A percentile compares a stretch with the other conserved stretches of the same genome.
phyloP scores from a whole-genome alignment of 2,113 vertebrate genomes.

The Neomonachus schauinslandi region DNA sequence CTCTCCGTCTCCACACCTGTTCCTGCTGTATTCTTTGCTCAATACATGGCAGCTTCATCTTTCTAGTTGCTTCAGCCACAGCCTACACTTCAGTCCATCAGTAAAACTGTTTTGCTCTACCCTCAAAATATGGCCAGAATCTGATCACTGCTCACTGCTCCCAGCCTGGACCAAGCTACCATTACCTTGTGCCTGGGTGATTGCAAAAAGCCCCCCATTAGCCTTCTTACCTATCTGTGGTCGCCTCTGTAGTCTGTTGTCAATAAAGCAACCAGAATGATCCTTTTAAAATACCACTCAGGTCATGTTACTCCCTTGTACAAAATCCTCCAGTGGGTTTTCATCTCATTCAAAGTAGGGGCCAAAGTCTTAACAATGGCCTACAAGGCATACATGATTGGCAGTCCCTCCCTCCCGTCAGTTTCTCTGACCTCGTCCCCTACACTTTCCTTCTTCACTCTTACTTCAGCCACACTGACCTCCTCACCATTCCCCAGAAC shows the following conservation, averaged over 20 bases:
- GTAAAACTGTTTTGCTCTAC: neutral
- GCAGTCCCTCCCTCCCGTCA: neutral
- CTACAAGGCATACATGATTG: accelerated
- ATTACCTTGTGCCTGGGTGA: neutral
- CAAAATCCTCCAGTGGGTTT: neutral
- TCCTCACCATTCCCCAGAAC: neutral
- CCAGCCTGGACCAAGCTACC: neutral
- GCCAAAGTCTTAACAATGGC: neutral
- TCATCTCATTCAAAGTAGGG: neutral
- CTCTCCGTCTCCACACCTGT: neutral
- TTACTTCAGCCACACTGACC: neutral
- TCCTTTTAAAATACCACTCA: slow-evolving; percentile 1
- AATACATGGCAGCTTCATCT: neutral
- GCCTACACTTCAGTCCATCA: neutral
- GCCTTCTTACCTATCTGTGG: neutral
- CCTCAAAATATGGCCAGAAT: neutral
- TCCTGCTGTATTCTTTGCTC: neutral
- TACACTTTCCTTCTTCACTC: neutral
- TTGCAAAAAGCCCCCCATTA: neutral
- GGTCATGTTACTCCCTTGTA: neutral
- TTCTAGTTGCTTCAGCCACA: neutral
- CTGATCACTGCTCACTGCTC: neutral
- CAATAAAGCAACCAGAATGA: neutral
- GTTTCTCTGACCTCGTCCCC: neutral
- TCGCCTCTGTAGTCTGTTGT: neutral